phyloP scores from a whole-genome alignment of 2,888 invertebrate species.

The Idaea aversata region DNA sequence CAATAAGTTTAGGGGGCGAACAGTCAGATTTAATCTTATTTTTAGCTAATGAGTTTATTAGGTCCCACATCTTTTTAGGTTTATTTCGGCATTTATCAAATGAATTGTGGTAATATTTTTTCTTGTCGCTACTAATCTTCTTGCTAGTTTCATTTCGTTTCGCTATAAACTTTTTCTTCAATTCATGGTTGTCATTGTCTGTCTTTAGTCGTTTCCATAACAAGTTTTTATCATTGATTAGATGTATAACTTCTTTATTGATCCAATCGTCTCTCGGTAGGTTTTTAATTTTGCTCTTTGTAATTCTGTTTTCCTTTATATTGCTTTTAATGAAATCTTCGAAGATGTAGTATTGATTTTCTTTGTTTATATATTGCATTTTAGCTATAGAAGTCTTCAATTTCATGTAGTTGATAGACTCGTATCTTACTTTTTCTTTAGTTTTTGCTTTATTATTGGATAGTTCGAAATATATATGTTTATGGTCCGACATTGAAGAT shows the following conservation, averaged over 20 bases:
- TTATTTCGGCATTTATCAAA: slow-evolving; percentile 19
- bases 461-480: slow-evolving; percentile 25
- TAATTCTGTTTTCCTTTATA: slow-evolving; percentile 12
- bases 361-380: not conserved
- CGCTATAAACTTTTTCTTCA: slow-evolving; percentile 12
- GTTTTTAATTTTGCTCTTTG: slow-evolving; percentile 24
- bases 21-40: slow-evolving; percentile 20
- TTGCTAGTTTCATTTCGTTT: slow-evolving; percentile 13
- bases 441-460: slow-evolving; percentile 3
- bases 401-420: slow-evolving; percentile 12
- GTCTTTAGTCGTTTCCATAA: slow-evolving; percentile 21
- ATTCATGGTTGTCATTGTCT: slow-evolving; percentile 14
- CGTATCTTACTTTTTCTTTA: slow-evolving; percentile 10
- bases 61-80: slow-evolving; percentile 28
- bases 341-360: not conserved
- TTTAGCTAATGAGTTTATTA: slow-evolving; percentile 22
- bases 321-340: not conserved
- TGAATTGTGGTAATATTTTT: slow-evolving; percentile 16
- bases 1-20: slow-evolving; percentile 18
- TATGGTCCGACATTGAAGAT: slow-evolving; percentile 29
- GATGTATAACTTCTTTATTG: slow-evolving; percentile 20
- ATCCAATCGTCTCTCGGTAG: slow-evolving; percentile 29
- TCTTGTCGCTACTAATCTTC: slow-evolving; percentile 14
- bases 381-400: slow-evolving; percentile 8
- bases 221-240: slow-evolving; percentile 26